phyloP scores from a whole-genome alignment of 1,140 invertebrate species.

The Drosophila tsacasi region DNA sequence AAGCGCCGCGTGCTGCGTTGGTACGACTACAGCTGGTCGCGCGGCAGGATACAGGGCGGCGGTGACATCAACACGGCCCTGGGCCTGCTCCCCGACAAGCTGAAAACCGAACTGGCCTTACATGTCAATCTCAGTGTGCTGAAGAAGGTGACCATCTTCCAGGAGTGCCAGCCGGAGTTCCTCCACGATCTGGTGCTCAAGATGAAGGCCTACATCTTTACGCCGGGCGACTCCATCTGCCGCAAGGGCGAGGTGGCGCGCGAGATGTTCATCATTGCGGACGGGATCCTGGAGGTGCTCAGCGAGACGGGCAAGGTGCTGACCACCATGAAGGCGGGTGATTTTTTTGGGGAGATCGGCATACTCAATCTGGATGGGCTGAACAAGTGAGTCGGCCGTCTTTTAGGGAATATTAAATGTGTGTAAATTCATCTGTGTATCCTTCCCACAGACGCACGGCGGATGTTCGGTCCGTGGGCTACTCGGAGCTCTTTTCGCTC shows the following conservation, averaged over 20 bases:
- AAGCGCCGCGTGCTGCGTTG: conserved; percentile 96
- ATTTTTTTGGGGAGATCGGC: conserved; percentile 99
- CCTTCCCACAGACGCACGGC: conserved; percentile 97
- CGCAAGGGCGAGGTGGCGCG: conserved; percentile 96
- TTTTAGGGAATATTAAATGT: background rate
- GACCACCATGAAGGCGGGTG: conserved; percentile 98
- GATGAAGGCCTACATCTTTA: conserved; percentile 99
- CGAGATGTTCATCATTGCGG: conserved; percentile 99
- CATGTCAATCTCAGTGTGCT: conserved; percentile 98
- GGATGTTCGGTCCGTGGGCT: conserved; percentile 97
- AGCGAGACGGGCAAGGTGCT: conserved; percentile 96
- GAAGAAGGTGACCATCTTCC: conserved; percentile 93
- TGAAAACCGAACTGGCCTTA: conserved; percentile 97
- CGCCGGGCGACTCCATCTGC: conserved; percentile 98
- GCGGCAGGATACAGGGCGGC: conserved; percentile 97
- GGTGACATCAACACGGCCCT: conserved; percentile 98
- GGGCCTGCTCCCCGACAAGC: conserved; percentile 96
- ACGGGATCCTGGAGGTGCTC: conserved; percentile 97
- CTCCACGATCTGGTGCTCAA: conserved; percentile 98
- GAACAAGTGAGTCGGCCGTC: conserved; percentile 91
- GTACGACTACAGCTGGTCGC: conserved; percentile 99
- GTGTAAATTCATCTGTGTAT: too few relatives aligned
- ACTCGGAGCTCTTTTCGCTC: conserved; percentile 97
- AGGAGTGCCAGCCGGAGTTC: conserved; percentile 99
- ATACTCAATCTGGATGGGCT: conserved; percentile 97